Evolutionary conservation across 2,797 vertebrate species (phyloP).

Genomic region (Rhinella marina): DNA sequence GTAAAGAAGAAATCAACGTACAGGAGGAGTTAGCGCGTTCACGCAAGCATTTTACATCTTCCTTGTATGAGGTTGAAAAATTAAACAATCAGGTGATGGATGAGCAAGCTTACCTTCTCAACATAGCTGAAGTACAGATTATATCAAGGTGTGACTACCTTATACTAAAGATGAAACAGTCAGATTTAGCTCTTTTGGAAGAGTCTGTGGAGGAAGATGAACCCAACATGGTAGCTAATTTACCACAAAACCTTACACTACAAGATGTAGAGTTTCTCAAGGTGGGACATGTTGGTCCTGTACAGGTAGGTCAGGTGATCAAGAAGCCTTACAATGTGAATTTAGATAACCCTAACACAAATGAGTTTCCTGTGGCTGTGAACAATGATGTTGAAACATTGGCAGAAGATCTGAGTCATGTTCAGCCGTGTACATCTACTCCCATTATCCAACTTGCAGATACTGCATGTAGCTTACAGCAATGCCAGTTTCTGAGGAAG

Average conservation of each 20-base stretch:
- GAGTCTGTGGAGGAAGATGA: conserved; percentile 84
- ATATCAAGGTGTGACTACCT: conserved; percentile 95
- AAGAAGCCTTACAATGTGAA: conserved; percentile 85
- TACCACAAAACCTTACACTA: conserved; percentile 84
- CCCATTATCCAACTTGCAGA: conserved; percentile 81
- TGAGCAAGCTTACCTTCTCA: conserved; percentile 92
- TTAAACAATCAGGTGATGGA: conserved; percentile 88
- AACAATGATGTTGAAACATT: conserved; percentile 84
- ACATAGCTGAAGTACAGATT: conserved; percentile 92
- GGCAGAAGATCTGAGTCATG: conserved; percentile 74
- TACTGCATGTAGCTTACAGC: conserved; percentile 74
- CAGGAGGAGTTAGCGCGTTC: conserved; percentile 90
- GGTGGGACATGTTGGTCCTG: conserved; percentile 79
- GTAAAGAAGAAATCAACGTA: conserved; percentile 84
- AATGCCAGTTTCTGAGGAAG: conserved; percentile 93
- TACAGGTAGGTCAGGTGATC: conserved; percentile 86
- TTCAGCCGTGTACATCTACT: conserved; percentile 71
- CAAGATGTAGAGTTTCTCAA: conserved; percentile 89
- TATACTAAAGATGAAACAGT: conserved; percentile 90
- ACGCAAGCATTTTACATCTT: conserved; percentile 84
- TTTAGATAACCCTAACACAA: conserved; percentile 76
- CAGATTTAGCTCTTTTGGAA: conserved; percentile 88
- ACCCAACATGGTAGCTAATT: conserved; percentile 81
- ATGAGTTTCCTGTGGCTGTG: conserved; percentile 65
- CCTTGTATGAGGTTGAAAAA: conserved; percentile 91